Percentiles rank a stretch among this genome's conserved stretches.
Evolutionary conservation across 2,888 invertebrate genomes (phyloP).

Genomic region (Pseudococcus jackbeardsleyi): DNA sequence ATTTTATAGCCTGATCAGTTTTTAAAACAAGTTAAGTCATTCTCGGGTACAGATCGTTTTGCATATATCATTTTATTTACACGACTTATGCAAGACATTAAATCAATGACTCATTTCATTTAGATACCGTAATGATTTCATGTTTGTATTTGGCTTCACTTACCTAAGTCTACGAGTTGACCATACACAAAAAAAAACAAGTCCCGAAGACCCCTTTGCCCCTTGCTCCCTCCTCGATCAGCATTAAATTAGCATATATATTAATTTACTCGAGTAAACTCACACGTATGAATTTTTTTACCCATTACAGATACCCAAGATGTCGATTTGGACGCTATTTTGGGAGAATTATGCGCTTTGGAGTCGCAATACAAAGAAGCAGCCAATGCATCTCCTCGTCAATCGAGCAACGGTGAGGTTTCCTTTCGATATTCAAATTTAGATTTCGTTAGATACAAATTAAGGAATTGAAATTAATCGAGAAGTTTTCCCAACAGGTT

Average conservation of each 20-base stretch:
- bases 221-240: not conserved
- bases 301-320: constrained; percentile 85
- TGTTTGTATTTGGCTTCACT: constrained; percentile 14
- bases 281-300: not conserved
- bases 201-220: not conserved
- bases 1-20: no score
- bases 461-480: not conserved
- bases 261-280: not conserved
- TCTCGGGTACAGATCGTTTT: not conserved
- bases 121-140: not conserved
- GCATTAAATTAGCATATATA: not conserved
- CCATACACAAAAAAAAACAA: not conserved
- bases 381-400: constrained; percentile 63
- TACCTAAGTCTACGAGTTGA: not conserved
- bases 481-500: constrained; percentile 40
- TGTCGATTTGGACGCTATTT: constrained; percentile 95
- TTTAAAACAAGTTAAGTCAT: no score
- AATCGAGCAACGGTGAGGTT: constrained; percentile 61
- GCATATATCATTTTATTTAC: not conserved
- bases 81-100: not conserved
- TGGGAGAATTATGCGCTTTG: constrained; percentile 94
- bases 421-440: not conserved
- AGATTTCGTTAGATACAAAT: not conserved
- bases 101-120: constrained; percentile 12
- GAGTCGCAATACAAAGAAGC: constrained; percentile 78